These are phyloP conservation scores for Ecdyonurus torrentis DNA, from an alignment of 2,888 invertebrate genomes.

Conservation along the genomic window DNA sequence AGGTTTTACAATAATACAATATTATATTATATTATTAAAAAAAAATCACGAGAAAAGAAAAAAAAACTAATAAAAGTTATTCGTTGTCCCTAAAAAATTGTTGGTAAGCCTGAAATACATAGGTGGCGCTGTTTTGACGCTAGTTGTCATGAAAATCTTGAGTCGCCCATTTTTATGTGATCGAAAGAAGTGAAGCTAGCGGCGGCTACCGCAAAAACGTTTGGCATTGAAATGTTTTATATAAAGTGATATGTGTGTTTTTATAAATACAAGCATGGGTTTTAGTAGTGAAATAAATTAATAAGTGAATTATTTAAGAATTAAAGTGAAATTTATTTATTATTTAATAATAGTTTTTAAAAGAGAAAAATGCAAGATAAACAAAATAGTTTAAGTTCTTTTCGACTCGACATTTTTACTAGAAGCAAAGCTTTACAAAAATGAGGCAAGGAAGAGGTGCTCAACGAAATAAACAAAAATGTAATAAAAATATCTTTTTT, in stretches of 20 bases:
- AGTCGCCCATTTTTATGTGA: conserved; percentile 3
- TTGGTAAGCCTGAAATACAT: background rate
- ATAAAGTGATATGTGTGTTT: too few species aligned
- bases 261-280: too few species aligned
- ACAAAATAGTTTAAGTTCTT: background rate
- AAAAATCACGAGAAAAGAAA: too few species aligned
- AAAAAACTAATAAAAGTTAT: background rate
- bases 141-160: background rate
- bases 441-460: conserved; percentile 38
- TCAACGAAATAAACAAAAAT: conserved; percentile 33
- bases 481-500: conserved; percentile 22
- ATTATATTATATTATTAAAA: too few species aligned
- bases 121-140: conserved; percentile 2
- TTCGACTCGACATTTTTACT: background rate
- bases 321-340: too few species aligned
- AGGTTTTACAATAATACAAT: too few species aligned
- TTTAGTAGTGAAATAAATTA: too few species aligned
- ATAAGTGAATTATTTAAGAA: too few species aligned
- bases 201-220: background rate
- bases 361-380: background rate
- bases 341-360: too few species aligned
- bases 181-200: background rate
- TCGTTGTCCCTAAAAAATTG: background rate
- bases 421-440: conserved; percentile 18
- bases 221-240: too few species aligned